A percentile compares a stretch with the other conserved stretches of the same genome.
These are phyloP conservation scores for Ceratitis capitata DNA, from an alignment of 1,140 invertebrate species.

Conservation along the genomic window DNA sequence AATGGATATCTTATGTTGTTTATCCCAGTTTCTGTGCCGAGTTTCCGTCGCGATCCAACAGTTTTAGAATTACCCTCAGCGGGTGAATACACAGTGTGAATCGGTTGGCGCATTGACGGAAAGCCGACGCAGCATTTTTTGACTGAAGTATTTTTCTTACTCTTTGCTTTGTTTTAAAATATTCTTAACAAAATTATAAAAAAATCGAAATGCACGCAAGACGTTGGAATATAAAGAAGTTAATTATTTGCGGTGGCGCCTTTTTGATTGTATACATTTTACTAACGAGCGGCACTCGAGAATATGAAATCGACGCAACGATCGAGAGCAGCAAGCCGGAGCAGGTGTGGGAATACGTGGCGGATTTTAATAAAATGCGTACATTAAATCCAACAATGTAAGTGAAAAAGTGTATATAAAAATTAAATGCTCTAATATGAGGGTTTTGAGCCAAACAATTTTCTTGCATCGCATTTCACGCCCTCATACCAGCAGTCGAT, in stretches of 20 bases:
- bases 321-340: conserved; percentile 69
- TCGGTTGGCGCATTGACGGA: background rate
- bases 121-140: background rate
- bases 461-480: too few species aligned
- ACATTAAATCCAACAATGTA: conserved; percentile 79
- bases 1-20: background rate
- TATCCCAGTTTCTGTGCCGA: background rate
- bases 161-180: background rate
- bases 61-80: background rate
- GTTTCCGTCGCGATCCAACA: background rate
- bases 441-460: too few species aligned
- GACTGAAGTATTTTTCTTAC: background rate
- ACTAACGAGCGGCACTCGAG: conserved; percentile 57
- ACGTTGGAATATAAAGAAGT: conserved; percentile 56
- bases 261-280: conserved; percentile 54
- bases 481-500: too few species aligned
- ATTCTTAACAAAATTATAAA: too few species aligned
- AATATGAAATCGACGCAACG: conserved; percentile 62
- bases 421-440: too few species aligned
- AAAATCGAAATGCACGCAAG: conserved; percentile 42
- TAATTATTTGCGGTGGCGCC: conserved; percentile 47
- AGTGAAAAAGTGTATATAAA: conserved; percentile 59
- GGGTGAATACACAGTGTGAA: background rate
- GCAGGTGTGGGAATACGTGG: conserved; percentile 77
- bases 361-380: conserved; percentile 79